A percentile compares a stretch with the other conserved stretches of the same genome.
Conservation (phyloP, 1,140 invertebrate species). For the Euura saliciscinereae region DNA sequence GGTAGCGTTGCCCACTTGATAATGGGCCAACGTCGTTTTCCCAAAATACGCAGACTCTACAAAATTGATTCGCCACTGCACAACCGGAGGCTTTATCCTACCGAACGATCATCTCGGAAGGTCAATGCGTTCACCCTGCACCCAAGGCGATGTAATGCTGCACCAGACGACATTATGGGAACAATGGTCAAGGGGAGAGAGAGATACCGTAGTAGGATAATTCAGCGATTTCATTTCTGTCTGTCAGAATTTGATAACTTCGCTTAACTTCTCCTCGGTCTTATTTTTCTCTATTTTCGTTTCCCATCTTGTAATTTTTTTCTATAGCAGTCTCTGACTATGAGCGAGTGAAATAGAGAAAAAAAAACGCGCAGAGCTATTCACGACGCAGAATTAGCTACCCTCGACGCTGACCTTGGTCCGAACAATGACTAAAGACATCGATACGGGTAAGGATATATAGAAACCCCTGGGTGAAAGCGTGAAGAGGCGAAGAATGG, state of each 20-base stretch:
- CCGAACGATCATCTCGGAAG: too few species aligned
- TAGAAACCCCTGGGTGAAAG: neutral
- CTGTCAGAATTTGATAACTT: neutral
- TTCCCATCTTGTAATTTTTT: neutral
- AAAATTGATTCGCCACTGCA: neutral
- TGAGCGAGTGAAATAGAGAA: neutral
- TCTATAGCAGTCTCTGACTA: neutral
- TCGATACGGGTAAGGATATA: neutral
- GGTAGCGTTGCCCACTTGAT: neutral
- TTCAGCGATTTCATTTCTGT: too few species aligned
- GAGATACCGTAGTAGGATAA: too few species aligned
- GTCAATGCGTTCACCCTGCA: too few species aligned
- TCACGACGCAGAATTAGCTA: neutral
- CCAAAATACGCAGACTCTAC: neutral
- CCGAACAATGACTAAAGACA: conserved; percentile 4
- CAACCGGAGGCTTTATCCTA: neutral
- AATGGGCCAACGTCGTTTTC: neutral
- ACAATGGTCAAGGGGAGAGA: too few species aligned
- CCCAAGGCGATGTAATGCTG: too few species aligned
- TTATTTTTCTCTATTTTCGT: neutral
- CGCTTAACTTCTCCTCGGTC: neutral
- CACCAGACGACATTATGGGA: too few species aligned
- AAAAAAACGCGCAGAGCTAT: neutral
- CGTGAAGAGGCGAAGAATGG: neutral
- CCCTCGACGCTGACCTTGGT: neutral